Evolutionary conservation across 2,888 invertebrate genomes (phyloP), one percentile per base, ranked within the genome.

Genomic region (Amphimallon solstitiale): DNA sequence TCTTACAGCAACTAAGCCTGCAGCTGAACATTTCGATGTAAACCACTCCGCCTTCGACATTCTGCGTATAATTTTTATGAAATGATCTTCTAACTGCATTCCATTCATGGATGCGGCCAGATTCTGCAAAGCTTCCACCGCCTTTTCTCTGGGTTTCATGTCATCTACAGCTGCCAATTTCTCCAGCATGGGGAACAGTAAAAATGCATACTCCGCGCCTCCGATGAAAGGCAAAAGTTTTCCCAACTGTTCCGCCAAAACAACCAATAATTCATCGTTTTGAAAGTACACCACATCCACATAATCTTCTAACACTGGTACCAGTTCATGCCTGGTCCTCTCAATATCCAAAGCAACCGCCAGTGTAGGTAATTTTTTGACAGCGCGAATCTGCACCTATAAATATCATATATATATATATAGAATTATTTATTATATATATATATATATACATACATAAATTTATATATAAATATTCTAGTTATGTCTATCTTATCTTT

Each of bases 361-460:
- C 29, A 81, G 67, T 0, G 73, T 64, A 19, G 76, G 68, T 5
- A 80, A 69, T 43, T 74, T 75, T 65, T 75, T 77, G 0, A 78
- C 74, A 19, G 78, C 75, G 35, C 74, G 71, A 12, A 80, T 67
- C 71, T 80, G 79, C 0, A 77, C 84, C 88, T 88, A 84, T 85
- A 87, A 45, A 61, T 15, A 9, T 3, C 34, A 35, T 34, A 35
- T 14, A 12, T 34, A 34, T 15, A 14, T 34, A 51, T 2, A 4
- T 10, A 15, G 17, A 15, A 35, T 52, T 35, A 15, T 17, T 17
- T 29, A 23, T 40, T 40, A 1, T 43, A 12, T 43, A 7, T 43
- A n/a, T 14, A 5, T 7, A 21, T 9, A 19, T 15, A 10, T 19
- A 46, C 19, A 49, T 12, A 29, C 29, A 29, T 5, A 7, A 29